A percentile compares a stretch with the other conserved stretches of the same genome.
Conservation (phyloP, 2,113 vertebrate genomes). For the Notothenia rossii region DNA sequence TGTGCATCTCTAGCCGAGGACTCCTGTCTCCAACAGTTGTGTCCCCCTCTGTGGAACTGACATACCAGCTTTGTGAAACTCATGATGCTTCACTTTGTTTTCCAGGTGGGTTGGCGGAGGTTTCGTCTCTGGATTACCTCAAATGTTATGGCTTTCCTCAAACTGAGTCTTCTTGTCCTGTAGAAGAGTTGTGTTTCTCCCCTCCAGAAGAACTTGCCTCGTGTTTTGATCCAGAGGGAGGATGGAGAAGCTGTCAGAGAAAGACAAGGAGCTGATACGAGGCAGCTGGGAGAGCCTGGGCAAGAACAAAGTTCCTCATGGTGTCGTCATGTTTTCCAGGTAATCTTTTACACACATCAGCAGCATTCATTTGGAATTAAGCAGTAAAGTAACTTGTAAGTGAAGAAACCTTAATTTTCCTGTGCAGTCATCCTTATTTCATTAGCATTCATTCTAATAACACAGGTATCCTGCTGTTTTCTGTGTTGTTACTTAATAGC, state of each 20-base stretch:
- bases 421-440: background rate
- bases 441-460: background rate
- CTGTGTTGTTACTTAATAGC: constrained; percentile 28
- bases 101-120: constrained; percentile 71
- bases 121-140: constrained; percentile 56
- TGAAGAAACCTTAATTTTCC: constrained; percentile 17
- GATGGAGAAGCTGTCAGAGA: constrained; percentile 83
- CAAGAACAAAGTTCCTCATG: constrained; percentile 91
- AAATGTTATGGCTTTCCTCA: constrained; percentile 56
- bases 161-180: constrained; percentile 57
- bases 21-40: constrained; percentile 18
- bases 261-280: constrained; percentile 91
- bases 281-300: constrained; percentile 92
- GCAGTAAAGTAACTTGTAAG: constrained; percentile 7
- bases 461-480: constrained; percentile 7
- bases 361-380: background rate
- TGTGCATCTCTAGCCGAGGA: constrained; percentile 33
- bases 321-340: constrained; percentile 92
- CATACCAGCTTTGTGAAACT: constrained; percentile 31
- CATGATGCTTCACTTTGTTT: constrained; percentile 64
- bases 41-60: constrained; percentile 14
- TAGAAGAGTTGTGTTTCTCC: constrained; percentile 59
- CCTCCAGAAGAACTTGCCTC: constrained; percentile 53
- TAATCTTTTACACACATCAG: constrained; percentile 63
- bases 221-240: constrained; percentile 51